Evolutionary conservation across 2,113 vertebrate species (phyloP), one percentile per base, ranked within the genome.

Genomic region (Pelvicachromis taeniatus): DNA sequence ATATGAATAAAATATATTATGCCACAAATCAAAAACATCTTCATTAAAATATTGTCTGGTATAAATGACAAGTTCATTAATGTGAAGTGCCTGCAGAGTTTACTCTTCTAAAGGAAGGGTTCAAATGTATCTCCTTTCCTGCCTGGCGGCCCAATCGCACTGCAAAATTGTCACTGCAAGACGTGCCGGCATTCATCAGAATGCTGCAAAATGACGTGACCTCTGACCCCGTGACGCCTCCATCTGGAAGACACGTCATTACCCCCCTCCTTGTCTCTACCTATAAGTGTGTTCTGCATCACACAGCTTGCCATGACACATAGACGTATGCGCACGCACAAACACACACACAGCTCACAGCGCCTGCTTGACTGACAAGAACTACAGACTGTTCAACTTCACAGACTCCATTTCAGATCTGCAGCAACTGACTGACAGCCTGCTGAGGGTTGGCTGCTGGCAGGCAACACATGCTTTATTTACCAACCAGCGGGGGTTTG

Each of bases 291-390:
- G 85, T 85, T 78, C 81, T 14, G 80, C 82, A 54, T 86, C 86
- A 77, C 77, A 54, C 77, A 50, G 82, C 77, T 77, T 81, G 82
- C 80, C 77, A n/a, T 88, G 59, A 23, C 40, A n/a, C 70, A 52
- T 16, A 48, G 23, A 73, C 9, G 80, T 33, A 54, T 4, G 29
- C 2, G 7, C 65, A 4, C 35, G 55, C 40, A 3, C n/a, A 5
- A 23, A 61, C 52, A 80, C 80, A 65, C 82, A 83, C 80, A 38
- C 80, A 86, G 83, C 73, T 75, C 87, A 23, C 79, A 56, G 83
- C 7, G 80, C 29, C 83, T 5, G 77, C 53, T 94, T 94, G 94
- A 92, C 87, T 95, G 95, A 96, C 94, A 93, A 92, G 53, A 84
- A 82, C 79, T 84, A 68, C 89, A 89, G 85, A 88, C 89, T 90